Evolutionary conservation across 2,797 vertebrate species (phyloP).

Genomic region (Knipowitschia caucasica): DNA sequence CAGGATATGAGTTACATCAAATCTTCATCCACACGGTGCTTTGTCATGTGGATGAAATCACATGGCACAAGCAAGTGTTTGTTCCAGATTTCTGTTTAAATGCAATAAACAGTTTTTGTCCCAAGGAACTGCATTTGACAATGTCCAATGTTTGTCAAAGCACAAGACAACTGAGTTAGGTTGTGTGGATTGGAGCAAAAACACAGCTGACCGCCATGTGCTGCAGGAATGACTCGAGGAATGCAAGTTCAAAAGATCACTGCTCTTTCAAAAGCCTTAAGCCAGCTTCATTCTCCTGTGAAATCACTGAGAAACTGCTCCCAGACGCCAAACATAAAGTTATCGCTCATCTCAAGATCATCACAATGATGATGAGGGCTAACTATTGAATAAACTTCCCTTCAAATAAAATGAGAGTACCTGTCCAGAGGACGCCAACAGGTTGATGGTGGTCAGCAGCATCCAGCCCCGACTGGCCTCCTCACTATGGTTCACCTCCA

Average conservation of each 20-base stretch:
- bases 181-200: slow-evolving; percentile 20
- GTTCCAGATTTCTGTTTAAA: neutral
- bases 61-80: neutral
- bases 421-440: slow-evolving; percentile 96
- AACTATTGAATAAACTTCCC: neutral
- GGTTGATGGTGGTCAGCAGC: slow-evolving; percentile 97
- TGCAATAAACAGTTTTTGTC: neutral
- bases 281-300: too few relatives aligned
- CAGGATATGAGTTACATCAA: too few relatives aligned
- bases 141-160: too few relatives aligned
- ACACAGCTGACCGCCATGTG: slow-evolving; percentile 36
- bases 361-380: too few relatives aligned
- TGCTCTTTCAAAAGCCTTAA: too few relatives aligned
- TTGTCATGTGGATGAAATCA: neutral
- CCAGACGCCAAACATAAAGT: too few relatives aligned
- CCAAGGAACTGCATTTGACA: neutral
- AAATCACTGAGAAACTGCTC: too few relatives aligned
- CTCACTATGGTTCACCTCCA: slow-evolving; percentile 98
- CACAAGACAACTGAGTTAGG: neutral
- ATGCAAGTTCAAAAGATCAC: slow-evolving; percentile 42
- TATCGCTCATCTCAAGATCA: too few relatives aligned
- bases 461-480: slow-evolving; percentile 98
- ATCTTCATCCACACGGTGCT: too few relatives aligned
- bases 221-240: slow-evolving; percentile 32
- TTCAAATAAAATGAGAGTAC: slow-evolving; percentile 64